Conservation (phyloP, 2,113 vertebrate species). For the Himantopus leucocephalus region DNA sequence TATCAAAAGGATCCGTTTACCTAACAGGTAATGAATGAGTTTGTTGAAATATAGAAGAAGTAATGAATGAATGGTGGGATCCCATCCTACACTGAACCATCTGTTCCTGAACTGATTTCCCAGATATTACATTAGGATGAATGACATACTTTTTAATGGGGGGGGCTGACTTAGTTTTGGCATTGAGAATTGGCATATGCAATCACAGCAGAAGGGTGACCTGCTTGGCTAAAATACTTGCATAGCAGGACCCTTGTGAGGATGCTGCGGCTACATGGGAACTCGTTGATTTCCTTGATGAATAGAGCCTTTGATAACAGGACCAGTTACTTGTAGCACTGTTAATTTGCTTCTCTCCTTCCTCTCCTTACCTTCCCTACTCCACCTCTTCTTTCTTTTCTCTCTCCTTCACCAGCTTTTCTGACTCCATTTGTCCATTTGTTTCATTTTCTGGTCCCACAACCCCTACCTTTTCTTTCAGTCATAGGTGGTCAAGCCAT, state of each 20-base stretch:
- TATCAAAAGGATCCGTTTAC: slow-evolving; percentile 96
- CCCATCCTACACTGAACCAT: background rate
- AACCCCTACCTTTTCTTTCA: slow-evolving; percentile 63
- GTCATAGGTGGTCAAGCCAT: slow-evolving; percentile 59
- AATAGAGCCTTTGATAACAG: slow-evolving; percentile 16
- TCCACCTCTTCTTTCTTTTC: background rate
- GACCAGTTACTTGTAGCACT: slow-evolving; percentile 2
- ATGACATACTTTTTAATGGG: background rate
- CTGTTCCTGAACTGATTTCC: background rate
- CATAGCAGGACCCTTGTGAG: background rate
- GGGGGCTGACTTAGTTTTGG: background rate
- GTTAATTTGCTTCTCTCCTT: slow-evolving; percentile 64
- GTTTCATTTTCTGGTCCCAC: slow-evolving; percentile 40
- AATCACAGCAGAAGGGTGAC: slow-evolving; percentile 25
- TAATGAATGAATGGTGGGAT: background rate
- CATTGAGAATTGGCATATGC: background rate
- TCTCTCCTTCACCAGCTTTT: background rate
- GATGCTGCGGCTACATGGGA: background rate
- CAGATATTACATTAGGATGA: background rate
- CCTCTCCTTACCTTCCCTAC: slow-evolving; percentile 21
- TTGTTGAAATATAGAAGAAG: background rate
- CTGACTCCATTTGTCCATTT: slow-evolving; percentile 12
- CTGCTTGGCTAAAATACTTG: slow-evolving; percentile 36
- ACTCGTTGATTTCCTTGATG: background rate
- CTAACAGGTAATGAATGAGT: slow-evolving; percentile 84